Conservation (phyloP, 1,140 invertebrate genomes). For the Paraescarpia echinospica region DNA sequence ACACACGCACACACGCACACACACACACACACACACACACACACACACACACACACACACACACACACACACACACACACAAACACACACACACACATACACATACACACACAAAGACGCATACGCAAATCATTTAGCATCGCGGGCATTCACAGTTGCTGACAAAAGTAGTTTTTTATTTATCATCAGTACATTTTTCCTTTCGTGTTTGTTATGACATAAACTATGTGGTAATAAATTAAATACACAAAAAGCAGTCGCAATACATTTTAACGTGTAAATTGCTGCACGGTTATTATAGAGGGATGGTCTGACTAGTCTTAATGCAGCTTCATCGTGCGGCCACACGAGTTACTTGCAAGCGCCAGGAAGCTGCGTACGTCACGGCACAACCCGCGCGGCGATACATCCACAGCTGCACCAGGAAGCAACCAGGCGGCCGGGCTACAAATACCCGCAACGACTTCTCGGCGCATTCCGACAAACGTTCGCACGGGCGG, state of each 20-base stretch:
- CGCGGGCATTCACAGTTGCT: neutral
- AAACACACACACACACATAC: no score
- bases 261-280: no score
- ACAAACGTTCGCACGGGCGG: neutral
- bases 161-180: neutral
- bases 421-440: conserved; percentile 37
- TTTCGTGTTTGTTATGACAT: neutral
- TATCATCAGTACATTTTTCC: neutral
- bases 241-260: no score
- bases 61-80: no score
- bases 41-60: no score
- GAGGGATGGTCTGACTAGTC: no score
- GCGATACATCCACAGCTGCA: neutral
- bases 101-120: no score
- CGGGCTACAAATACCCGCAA: conserved; percentile 33
- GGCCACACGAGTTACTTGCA: neutral
- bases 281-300: no score
- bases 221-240: neutral
- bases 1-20: no score
- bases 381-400: neutral
- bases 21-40: no score
- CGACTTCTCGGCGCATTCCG: neutral
- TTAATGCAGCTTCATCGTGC: neutral
- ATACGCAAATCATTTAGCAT: neutral
- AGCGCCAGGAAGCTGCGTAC: neutral